phyloP scores from a whole-genome alignment of 2,888 invertebrate genomes.

The Agrochola litura region DNA sequence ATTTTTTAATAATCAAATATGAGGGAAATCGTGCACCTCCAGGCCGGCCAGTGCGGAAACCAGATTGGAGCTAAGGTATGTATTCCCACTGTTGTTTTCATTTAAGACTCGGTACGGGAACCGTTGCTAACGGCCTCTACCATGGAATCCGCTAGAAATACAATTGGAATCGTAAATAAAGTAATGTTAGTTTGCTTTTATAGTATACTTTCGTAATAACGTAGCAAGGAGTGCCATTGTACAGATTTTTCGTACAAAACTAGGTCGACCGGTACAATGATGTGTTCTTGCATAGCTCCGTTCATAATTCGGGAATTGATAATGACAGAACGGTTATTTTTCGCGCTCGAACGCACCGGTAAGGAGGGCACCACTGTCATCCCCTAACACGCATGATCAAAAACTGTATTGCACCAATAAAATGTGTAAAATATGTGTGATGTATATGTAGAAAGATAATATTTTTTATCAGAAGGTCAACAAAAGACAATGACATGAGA shows the following conservation, averaged over 20 bases:
- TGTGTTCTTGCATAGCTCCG: constrained; percentile 76
- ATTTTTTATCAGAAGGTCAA: constrained; percentile 46
- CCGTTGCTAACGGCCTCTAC: constrained; percentile 57
- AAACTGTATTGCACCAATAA: constrained; percentile 9
- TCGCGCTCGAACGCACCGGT: constrained; percentile 69
- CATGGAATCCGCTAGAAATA: constrained; percentile 50
- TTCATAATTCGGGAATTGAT: constrained; percentile 74
- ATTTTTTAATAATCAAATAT: constrained; percentile 88
- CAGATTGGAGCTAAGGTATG: constrained; percentile 93
- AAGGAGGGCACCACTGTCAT: constrained; percentile 67
- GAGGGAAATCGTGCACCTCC: constrained; percentile 96
- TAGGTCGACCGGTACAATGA: constrained; percentile 58
- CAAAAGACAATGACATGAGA: constrained; percentile 38
- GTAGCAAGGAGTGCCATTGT: constrained; percentile 23
- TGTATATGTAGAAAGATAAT: constrained; percentile 3
- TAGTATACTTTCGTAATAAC: constrained; percentile 16
- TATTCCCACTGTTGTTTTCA: constrained; percentile 47
- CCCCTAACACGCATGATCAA: constrained; percentile 55
- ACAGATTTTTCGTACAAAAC: constrained; percentile 57
- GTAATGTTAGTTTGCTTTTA: constrained; percentile 17
- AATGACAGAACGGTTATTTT: constrained; percentile 71
- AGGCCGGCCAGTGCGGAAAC: constrained; percentile 96
- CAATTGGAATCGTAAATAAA: constrained; percentile 45
- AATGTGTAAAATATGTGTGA: not conserved
- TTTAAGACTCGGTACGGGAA: constrained; percentile 38